Evolutionary conservation across 2,888 invertebrate genomes (phyloP).

Genomic region (Noctua janthe): DNA sequence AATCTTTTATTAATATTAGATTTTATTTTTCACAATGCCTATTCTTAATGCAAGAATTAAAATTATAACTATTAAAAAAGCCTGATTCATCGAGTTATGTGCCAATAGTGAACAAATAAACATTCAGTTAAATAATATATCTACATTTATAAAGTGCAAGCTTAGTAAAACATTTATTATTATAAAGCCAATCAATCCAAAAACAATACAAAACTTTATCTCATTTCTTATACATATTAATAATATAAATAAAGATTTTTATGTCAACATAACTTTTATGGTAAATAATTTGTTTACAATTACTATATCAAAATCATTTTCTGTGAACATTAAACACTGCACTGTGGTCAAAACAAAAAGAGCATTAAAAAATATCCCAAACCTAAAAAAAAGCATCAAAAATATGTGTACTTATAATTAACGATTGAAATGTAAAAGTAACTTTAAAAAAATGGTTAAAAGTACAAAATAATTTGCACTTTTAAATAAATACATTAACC

Average conservation of each 20-base stretch:
- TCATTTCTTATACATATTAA: not conserved
- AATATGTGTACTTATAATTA: conserved; percentile 60
- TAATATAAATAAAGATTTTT: not conserved
- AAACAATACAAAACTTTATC: conserved; percentile 43
- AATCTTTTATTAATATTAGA: not conserved
- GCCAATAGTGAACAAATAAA: not conserved
- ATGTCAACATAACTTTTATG: not conserved
- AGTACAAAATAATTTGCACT: conserved; percentile 9
- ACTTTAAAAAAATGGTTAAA: conserved; percentile 12
- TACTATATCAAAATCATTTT: not conserved
- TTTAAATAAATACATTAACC: conserved; percentile 53
- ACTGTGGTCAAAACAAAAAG: conserved; percentile 2
- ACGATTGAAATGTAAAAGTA: conserved; percentile 63
- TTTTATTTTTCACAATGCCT: not conserved
- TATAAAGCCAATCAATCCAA: conserved; percentile 14
- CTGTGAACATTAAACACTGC: conserved; percentile 16
- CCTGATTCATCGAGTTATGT: not conserved
- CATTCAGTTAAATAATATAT: conserved; percentile 6
- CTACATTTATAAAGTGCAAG: conserved; percentile 7
- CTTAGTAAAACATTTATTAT: not conserved
- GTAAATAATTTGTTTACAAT: conserved; percentile 29
- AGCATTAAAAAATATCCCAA: conserved; percentile 25
- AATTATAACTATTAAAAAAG: conserved; percentile 1
- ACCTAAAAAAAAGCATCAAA: conserved; percentile 42
- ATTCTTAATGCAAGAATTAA: not conserved